Evolutionary conservation across 2,888 invertebrate species (phyloP), one percentile per base, ranked within the genome.

Genomic region (Thelaira solivaga): DNA sequence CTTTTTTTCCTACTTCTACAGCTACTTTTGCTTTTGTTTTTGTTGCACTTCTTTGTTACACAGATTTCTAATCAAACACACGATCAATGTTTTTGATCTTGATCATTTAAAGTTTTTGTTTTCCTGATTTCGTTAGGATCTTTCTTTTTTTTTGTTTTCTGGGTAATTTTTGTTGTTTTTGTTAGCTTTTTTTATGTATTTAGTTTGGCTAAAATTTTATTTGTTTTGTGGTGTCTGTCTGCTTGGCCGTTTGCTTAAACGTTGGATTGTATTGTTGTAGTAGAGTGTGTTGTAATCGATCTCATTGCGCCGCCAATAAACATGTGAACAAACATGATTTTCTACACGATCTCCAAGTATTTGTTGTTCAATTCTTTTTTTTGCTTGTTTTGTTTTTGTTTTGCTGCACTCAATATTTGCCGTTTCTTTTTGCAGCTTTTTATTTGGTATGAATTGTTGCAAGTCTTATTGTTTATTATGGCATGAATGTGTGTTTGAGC

Each of bases 261-360:
- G 36, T 53, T 34, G 31, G 10, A 2, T n/a, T 7, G 18, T 24
- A 8, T 24, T 34, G 20, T 65, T 43, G 16, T 45, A 20, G 36
- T 29, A 26, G 41, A 34, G 64, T 53, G 67, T 72, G 61, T 76
- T 76, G 76, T 76, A 76, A 76, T 76, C 76, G 72, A 76, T 76
- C 76, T 76, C 67, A 72, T 76, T 76, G 67, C 55, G 76, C 72
- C 76, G 67, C 76, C 76, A 76, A 76, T 76, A 76, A 77, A 77
- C 77, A 77, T 80, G 76, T 80, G 76, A 69, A 71, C 69, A 80
- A 80, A 80, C 76, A 80, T 55, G 69, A 43, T 73, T 77, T 80
- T 74, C 71, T 64, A 80, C 77, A 71, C 74, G 64, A 72, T 76
- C 76, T 67, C n/a, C 61, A 76, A 61, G 61, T 61, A 68, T 75